Conservation (phyloP, 2,888 invertebrate genomes). For the Actias luna region DNA sequence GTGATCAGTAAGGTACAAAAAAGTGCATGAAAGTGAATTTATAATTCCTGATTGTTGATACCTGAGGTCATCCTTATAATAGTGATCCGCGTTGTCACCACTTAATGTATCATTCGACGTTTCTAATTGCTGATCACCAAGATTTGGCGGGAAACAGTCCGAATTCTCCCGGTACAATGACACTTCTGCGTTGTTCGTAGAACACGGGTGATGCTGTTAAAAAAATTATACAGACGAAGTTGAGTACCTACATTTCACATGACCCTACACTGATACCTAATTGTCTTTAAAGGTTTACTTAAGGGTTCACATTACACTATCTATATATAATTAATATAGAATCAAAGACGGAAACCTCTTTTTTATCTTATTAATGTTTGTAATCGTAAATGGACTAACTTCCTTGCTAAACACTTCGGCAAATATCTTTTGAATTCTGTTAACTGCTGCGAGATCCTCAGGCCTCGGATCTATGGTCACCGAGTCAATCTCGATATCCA, state of each 20-base stretch:
- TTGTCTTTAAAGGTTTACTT: too few species aligned
- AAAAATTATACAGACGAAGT: background rate
- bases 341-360: too few species aligned
- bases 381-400: background rate
- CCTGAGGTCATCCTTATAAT: conserved; percentile 70
- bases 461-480: conserved; percentile 54
- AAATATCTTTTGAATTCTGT: conserved; percentile 25
- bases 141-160: background rate
- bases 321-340: too few species aligned
- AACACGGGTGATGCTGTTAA: background rate
- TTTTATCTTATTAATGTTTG: too few species aligned
- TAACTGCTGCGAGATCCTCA: conserved; percentile 39
- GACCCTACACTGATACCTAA: too few species aligned
- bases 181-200: background rate
- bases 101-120: conserved; percentile 11
- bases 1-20: too few species aligned
- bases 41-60: conserved; percentile 29
- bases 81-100: conserved; percentile 42
- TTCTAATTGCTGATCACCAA: conserved; percentile 8
- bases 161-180: background rate
- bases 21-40: too few species aligned
- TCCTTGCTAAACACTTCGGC: background rate
- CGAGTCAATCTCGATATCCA: conserved; percentile 49
- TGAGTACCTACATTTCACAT: background rate
- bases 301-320: too few species aligned